Evolutionary conservation across 2,797 vertebrate species (phyloP), one percentile per base, ranked within the genome.

Genomic region (Echeneis naucrates): DNA sequence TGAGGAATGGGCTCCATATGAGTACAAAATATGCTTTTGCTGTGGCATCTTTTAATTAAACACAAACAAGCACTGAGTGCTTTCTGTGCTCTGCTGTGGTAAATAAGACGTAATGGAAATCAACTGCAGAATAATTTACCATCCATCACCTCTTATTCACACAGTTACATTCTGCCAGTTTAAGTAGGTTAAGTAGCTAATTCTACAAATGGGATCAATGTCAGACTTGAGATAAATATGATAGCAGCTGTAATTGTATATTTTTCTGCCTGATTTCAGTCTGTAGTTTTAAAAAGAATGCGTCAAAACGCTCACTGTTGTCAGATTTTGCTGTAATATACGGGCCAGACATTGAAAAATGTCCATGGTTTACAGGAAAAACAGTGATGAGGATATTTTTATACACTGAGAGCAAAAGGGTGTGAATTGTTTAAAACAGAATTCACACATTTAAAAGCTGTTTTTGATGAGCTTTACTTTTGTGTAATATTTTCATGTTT

Each of bases 171-270:
- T 37, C 54, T 59, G 26, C 5, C 12, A 21, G 8, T 14, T 54
- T 24, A 74, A 68, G 35, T 27, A 45, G 19, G 58, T 75, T 27
- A 70, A 42, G 48, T 17, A 58, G 64, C 58, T 51, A 54, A 72
- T 72, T 69, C 54, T 56, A 76, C 59, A 59, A 55, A 75, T 59
- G 23, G 59, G 3, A 59, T 62, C 23, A 45, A 40, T 71, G 21
- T 17, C 40, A 45, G 35, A 60, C 35, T 35, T 3, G 6, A 35
- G 30, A 68, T 48, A 61, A 51, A 69, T 38, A 37, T 30, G 4
- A 33, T n/a, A 8, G 2, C 1, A 24, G n/a, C 38, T 60, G 3
- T 5, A 17, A 32, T 38, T 45, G 13, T 16, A 58, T 11, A 57
- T 45, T 24, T n/a, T 47, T 21, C 13, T 45, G 24, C 32, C 33